These are phyloP conservation scores for Allophyes oxyacanthae DNA, from an alignment of 2,888 invertebrate species.

Conservation along the genomic window DNA sequence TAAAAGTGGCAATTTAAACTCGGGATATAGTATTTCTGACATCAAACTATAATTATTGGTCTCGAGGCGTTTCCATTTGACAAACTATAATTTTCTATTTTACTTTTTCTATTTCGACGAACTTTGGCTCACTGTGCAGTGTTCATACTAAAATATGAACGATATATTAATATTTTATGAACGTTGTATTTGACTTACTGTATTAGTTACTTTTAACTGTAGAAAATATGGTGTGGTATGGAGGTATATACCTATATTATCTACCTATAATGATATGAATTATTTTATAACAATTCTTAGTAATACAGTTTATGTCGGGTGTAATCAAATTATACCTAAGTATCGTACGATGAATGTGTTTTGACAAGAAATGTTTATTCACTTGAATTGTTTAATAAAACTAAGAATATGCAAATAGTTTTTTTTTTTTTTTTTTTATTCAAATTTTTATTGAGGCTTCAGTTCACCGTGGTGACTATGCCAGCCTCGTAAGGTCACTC, in stretches of 20 bases:
- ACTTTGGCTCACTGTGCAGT: conserved; percentile 20
- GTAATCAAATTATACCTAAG: too few relatives aligned
- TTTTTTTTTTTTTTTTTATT: too few relatives aligned
- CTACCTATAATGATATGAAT: too few relatives aligned
- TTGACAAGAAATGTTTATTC: too few relatives aligned
- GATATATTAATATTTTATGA: conserved; percentile 23
- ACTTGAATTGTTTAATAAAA: too few relatives aligned
- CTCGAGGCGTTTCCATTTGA: conserved; percentile 47
- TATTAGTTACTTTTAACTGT: not conserved
- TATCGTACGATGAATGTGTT: too few relatives aligned
- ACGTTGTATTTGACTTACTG: conserved; percentile 6
- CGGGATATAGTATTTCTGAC: conserved; percentile 38
- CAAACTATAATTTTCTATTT: conserved; percentile 52
- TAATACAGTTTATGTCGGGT: too few relatives aligned
- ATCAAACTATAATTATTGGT: conserved; percentile 49
- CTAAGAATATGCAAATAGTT: too few relatives aligned
- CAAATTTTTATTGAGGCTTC: too few relatives aligned
- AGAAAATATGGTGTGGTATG: not conserved
- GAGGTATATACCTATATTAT: too few relatives aligned
- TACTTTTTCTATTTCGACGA: conserved; percentile 31
- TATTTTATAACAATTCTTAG: not conserved
- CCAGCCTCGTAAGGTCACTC: too few relatives aligned
- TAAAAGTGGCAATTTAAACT: conserved; percentile 39
- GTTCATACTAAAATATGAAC: conserved; percentile 6
- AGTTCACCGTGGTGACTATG: too few relatives aligned